Evolutionary conservation across 1,140 invertebrate genomes (phyloP).

Genomic region (Hyles vespertilio): DNA sequence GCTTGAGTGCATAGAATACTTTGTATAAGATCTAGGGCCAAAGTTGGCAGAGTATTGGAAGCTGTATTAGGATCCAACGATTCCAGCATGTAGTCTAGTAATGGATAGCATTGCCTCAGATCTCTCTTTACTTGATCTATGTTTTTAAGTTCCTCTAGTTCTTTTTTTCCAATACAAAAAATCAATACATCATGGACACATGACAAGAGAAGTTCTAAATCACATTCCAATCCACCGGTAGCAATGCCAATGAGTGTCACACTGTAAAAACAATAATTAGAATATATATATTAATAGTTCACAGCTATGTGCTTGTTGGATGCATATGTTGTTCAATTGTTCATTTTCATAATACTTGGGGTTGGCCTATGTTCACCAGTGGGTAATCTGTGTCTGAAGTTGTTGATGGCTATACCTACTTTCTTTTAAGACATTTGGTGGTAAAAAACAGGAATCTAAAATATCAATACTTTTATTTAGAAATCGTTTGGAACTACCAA

Average conservation of each 20-base stretch:
- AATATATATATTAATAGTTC: not conserved
- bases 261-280: conserved; percentile 52
- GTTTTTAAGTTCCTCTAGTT: conserved; percentile 84
- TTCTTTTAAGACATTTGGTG: too few species aligned
- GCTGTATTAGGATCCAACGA: conserved; percentile 81
- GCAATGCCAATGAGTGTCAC: conserved; percentile 81
- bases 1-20: conserved; percentile 83
- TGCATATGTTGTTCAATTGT: too few species aligned
- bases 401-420: too few species aligned
- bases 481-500: too few species aligned
- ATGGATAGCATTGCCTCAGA: conserved; percentile 82
- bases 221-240: conserved; percentile 78
- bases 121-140: conserved; percentile 88
- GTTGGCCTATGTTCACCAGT: too few species aligned
- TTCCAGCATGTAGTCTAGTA: conserved; percentile 85
- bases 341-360: too few species aligned
- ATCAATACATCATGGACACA: conserved; percentile 85
- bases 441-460: too few species aligned
- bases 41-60: conserved; percentile 74
- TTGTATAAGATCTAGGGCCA: conserved; percentile 80
- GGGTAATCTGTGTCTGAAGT: too few species aligned
- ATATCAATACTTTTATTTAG: too few species aligned
- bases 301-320: too few species aligned
- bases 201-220: conserved; percentile 81
- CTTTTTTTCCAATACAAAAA: conserved; percentile 85